These are phyloP conservation scores for Chrysopilus asiliformis DNA, from an alignment of 2,888 invertebrate species.

Conservation along the genomic window DNA sequence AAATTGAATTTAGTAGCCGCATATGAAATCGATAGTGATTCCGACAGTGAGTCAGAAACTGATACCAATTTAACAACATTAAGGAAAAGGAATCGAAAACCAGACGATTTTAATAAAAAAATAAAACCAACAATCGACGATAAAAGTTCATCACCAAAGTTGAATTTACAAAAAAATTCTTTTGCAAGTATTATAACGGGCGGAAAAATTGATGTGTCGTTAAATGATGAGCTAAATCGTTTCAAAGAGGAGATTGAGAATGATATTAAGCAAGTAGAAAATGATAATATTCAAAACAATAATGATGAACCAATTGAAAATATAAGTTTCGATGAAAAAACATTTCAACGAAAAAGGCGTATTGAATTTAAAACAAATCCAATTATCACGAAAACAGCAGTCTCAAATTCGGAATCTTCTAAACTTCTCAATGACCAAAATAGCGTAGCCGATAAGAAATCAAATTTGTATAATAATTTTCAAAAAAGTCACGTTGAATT, in stretches of 20 bases:
- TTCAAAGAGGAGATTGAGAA: constrained; percentile 13
- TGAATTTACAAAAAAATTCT: constrained; percentile 6
- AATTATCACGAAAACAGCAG: neutral
- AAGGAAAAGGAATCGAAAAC: neutral
- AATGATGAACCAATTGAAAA: no score
- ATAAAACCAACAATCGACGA: neutral
- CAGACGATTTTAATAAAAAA: no score
- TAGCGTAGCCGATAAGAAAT: neutral
- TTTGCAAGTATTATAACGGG: constrained; percentile 17
- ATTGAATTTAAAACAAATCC: constrained; percentile 31
- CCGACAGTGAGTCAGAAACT: constrained; percentile 8
- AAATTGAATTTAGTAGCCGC: constrained; percentile 14
- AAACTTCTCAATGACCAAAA: no score
- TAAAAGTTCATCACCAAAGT: neutral
- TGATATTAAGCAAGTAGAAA: constrained; percentile 3
- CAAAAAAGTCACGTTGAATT: constrained; percentile 20
- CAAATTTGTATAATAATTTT: constrained; percentile 18
- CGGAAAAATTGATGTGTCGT: constrained; percentile 10
- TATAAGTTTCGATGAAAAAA: constrained; percentile 35
- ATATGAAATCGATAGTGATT: constrained; percentile 12
- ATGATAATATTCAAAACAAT: constrained; percentile 11
- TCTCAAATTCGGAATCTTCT: neutral
- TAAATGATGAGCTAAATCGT: constrained; percentile 15
- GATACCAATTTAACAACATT: neutral
- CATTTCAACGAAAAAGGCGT: constrained; percentile 41